These are phyloP conservation scores for Euschistus heros DNA, from an alignment of 1,140 invertebrate genomes.

Conservation along the genomic window DNA sequence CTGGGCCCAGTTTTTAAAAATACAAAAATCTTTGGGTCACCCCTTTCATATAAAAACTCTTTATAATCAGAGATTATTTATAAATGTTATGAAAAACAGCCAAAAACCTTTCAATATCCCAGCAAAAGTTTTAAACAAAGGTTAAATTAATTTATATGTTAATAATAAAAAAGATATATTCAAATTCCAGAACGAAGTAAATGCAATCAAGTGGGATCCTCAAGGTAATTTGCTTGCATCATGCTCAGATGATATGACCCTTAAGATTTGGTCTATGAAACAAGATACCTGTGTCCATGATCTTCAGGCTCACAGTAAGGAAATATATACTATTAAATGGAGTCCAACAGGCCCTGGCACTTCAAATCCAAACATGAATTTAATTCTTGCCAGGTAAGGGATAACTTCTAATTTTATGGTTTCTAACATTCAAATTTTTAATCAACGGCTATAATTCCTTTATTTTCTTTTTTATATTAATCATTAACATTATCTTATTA, in stretches of 20 bases:
- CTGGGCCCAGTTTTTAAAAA: no score
- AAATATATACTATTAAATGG: constrained; percentile 99
- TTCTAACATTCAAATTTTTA: no score
- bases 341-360: constrained; percentile 94
- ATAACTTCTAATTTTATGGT: background rate
- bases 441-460: no score
- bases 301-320: constrained; percentile 94
- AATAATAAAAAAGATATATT: background rate
- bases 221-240: constrained; percentile 94
- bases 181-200: constrained; percentile 86
- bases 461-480: no score
- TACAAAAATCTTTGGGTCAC: no score
- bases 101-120: no score
- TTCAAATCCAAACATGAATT: constrained; percentile 91
- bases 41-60: no score
- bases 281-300: constrained; percentile 94
- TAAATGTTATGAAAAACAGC: no score
- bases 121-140: no score
- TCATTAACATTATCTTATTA: no score
- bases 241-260: constrained; percentile 98
- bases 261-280: constrained; percentile 99
- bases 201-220: constrained; percentile 99
- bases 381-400: constrained; percentile 72
- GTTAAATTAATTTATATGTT: no score
- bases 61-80: no score